A percentile compares a stretch with the other conserved stretches of the same genome.
Conservation (phyloP, 2,888 invertebrate species). For the Therioaphis trifolii region DNA sequence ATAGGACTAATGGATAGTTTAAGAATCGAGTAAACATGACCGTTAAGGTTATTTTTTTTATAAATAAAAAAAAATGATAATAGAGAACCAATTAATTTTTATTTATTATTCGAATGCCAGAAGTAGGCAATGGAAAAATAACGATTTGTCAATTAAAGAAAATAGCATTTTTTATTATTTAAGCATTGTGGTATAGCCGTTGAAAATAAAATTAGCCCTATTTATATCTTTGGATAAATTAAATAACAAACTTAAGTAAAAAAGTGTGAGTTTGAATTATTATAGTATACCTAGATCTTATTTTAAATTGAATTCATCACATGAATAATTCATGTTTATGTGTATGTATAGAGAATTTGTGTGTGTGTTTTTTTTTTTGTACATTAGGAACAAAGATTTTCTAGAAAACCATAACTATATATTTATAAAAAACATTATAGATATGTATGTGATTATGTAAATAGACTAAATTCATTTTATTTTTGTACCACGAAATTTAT, state of each 20-base stretch:
- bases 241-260: not conserved
- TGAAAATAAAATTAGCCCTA: too few relatives aligned
- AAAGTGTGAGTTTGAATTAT: too few relatives aligned
- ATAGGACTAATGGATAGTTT: too few relatives aligned
- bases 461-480: conserved; percentile 14
- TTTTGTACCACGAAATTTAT: not conserved
- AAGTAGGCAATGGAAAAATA: too few relatives aligned
- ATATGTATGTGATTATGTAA: conserved; percentile 10
- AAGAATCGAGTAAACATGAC: too few relatives aligned
- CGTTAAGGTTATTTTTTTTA: too few relatives aligned
- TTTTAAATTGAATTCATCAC: conserved; percentile 2
- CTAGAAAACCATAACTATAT: not conserved
- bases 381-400: not conserved
- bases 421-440: too few relatives aligned
- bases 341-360: not conserved
- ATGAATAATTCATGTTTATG: conserved; percentile 19
- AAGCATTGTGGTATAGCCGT: not conserved
- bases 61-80: too few relatives aligned
- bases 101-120: too few relatives aligned
- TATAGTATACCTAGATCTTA: not conserved
- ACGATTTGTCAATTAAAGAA: too few relatives aligned
- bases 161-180: not conserved
- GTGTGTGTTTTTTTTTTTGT: not conserved
- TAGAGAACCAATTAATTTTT: too few relatives aligned
- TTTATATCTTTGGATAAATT: too few relatives aligned